Conservation (phyloP, 2,113 vertebrate species). For the Hemichromis elongatus region DNA sequence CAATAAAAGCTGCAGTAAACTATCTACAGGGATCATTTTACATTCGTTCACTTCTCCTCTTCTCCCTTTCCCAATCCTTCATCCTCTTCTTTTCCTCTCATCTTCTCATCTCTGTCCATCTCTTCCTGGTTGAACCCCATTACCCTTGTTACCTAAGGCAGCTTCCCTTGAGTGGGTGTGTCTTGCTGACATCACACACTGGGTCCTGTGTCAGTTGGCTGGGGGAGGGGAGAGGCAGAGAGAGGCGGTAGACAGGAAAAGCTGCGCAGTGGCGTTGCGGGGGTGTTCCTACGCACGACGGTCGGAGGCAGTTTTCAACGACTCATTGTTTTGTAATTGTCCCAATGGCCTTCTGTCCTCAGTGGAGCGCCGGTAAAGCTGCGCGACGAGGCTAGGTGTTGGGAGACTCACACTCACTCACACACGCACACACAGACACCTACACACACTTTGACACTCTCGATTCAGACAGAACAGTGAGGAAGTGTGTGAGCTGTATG, state of each 20-base stretch:
- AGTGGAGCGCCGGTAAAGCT: constrained; percentile 14
- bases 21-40: neutral
- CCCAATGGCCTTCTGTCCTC: constrained; percentile 56
- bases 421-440: neutral
- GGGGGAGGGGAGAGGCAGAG: neutral
- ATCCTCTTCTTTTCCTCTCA: neutral
- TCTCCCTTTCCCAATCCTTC: neutral
- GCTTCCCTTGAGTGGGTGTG: constrained; percentile 40
- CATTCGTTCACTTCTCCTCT: neutral
- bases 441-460: neutral
- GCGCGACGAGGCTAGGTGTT: constrained; percentile 5
- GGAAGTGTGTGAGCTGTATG: constrained; percentile 1
- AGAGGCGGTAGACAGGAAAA: constrained; percentile 13
- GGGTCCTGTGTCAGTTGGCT: constrained; percentile 36
- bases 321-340: constrained; percentile 73
- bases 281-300: constrained; percentile 4
- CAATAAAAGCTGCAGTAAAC: neutral
- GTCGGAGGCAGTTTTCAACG: constrained; percentile 34
- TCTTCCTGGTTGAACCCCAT: constrained; percentile 37
- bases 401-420: neutral
- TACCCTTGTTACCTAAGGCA: constrained; percentile 67
- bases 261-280: neutral
- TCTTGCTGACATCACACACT: constrained; percentile 54
- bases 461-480: neutral
- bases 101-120: neutral